Evolutionary conservation across 2,888 invertebrate genomes (phyloP), one percentile per base, ranked within the genome.

Genomic region (Leucania comma): DNA sequence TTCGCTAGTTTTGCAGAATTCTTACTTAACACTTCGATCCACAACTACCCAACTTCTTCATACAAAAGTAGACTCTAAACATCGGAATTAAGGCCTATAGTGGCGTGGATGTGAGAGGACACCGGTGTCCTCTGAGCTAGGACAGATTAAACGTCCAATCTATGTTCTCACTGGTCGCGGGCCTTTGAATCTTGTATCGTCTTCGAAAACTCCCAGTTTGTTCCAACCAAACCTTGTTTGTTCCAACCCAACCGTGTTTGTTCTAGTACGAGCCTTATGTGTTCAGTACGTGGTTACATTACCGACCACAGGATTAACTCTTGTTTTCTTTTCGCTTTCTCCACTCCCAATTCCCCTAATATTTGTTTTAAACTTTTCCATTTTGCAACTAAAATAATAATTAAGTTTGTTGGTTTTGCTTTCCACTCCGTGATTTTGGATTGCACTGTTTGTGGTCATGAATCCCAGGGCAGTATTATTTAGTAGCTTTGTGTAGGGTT

Each of bases 361-460:
- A 51, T 75, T 78, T 64, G 29, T 57, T 61, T 29, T 12, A 56
- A 74, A 78, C 35, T 65, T 62, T 62, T 59, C 62, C 48, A 60
- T 66, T 79, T 68, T 51, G n/a, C 8, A 65, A 58, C 50, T 60
- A 51, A 59, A 66, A 42, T 68, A 38, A 62, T 75, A 70, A 42
- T 75, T 26, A 48, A 69, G 61, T 59, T 62, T 35, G 64, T 75
- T 62, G 51, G 56, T 53, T 68, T 64, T 70, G 67, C 67, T 77
- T 77, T 69, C 56, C 24, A 69, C 64, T 76, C 42, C 32, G 64
- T 54, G 42, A 77, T 80, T 80, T 77, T 56, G 53, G 51, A 72
- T 59, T 72, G 69, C 69, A 74, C 51, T 77, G 72, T 82, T 80
- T 78, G 78, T 60, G 69, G 78, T 75, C 56, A 57, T 80, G 68